Evolutionary conservation across 2,797 vertebrate genomes (phyloP).

Genomic region (Thamnophis elegans): DNA sequence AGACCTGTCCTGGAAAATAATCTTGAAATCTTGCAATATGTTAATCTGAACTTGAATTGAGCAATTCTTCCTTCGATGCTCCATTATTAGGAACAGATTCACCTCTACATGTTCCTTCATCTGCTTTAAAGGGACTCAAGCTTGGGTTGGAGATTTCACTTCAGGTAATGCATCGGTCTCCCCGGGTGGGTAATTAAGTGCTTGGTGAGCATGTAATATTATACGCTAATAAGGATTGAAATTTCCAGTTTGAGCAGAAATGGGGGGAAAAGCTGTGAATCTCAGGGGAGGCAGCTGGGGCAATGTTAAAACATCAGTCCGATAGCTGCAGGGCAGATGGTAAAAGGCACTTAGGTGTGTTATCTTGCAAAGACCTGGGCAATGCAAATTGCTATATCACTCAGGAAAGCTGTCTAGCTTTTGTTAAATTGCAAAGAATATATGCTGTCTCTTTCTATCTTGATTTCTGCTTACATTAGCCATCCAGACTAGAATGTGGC

Average conservation of each 20-base stretch:
- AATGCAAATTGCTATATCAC: neutral
- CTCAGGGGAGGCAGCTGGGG: neutral
- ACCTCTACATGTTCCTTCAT: neutral
- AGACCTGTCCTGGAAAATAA: neutral
- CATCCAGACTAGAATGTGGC: neutral
- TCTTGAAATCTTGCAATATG: neutral
- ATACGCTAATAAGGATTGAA: conserved; percentile 19
- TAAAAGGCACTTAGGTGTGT: conserved; percentile 1
- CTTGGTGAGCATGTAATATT: conserved; percentile 13
- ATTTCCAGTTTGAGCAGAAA: conserved; percentile 7
- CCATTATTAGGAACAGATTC: too few relatives aligned
- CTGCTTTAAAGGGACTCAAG: neutral
- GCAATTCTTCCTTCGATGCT: neutral
- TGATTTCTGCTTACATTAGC: neutral
- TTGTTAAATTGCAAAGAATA: neutral
- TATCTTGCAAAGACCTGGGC: neutral
- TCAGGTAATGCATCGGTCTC: conserved; percentile 7
- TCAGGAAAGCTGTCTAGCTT: neutral
- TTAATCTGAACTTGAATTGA: neutral
- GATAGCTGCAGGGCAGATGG: neutral
- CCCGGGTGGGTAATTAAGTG: conserved; percentile 6
- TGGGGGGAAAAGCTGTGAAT: neutral
- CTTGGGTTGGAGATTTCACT: neutral
- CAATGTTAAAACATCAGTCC: conserved; percentile 3
- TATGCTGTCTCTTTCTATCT: neutral